These are phyloP conservation scores for Cepaea hortensis DNA, from an alignment of 2,888 invertebrate species.

Conservation along the genomic window DNA sequence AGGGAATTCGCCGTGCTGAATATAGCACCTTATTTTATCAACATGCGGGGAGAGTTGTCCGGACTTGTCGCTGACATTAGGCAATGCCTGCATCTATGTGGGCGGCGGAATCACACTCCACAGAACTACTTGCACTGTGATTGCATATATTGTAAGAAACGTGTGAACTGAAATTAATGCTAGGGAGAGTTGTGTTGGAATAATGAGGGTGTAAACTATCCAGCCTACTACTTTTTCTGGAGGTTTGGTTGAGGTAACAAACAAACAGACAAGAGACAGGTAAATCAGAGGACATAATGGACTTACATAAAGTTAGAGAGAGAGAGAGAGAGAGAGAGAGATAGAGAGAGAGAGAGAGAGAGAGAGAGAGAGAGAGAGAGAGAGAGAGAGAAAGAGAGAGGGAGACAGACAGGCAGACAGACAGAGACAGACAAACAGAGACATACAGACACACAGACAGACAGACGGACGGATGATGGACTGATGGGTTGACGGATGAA, in stretches of 20 bases:
- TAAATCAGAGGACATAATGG: background rate
- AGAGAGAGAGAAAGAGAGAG: constrained; percentile 20
- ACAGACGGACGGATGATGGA: background rate
- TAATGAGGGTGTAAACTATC: background rate
- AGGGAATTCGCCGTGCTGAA: background rate
- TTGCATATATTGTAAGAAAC: no score
- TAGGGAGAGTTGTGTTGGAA: no score
- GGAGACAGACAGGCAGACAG: no score
- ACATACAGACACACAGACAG: no score
- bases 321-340: constrained; percentile 23
- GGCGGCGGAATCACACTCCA: background rate
- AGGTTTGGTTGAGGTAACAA: background rate
- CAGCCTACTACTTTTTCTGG: background rate
- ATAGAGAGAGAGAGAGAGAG: constrained; percentile 16
- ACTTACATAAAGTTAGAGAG: background rate
- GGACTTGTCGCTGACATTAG: background rate
- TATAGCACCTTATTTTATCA: background rate
- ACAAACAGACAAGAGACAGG: background rate
- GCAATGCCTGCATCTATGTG: background rate
- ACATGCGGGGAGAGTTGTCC: background rate
- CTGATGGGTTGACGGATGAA: background rate
- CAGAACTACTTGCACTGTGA: background rate
- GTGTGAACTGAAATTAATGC: no score
- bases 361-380: constrained; percentile 31
- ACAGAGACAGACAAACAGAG: no score